phyloP scores from a whole-genome alignment of 2,113 vertebrate genomes.

The Brachypteracias leptosomus region DNA sequence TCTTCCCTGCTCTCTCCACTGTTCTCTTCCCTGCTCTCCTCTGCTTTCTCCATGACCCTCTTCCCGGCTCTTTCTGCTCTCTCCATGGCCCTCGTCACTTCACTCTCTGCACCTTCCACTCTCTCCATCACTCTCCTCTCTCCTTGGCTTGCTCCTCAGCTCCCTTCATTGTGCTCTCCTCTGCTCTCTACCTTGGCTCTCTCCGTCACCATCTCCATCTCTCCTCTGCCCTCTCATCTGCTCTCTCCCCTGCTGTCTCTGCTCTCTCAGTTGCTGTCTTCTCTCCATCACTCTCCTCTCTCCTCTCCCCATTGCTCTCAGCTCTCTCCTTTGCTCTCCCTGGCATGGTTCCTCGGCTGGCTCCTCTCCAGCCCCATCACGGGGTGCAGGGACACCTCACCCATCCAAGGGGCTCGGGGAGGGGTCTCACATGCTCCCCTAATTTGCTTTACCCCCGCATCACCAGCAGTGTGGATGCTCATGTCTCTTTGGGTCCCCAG shows the following conservation, averaged over 20 bases:
- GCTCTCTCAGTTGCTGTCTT: no score
- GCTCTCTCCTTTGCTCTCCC: not conserved
- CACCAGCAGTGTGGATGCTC: fast-evolving
- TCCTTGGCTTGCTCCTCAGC: no score
- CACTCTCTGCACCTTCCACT: no score
- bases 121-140: not conserved
- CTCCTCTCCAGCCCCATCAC: fast-evolving
- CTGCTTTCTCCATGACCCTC: not conserved
- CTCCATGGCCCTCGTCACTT: not conserved
- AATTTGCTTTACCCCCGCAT: fast-evolving
- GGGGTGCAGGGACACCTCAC: not conserved
- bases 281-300: not conserved
- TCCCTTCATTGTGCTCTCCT: not conserved
- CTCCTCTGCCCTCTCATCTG: no score
- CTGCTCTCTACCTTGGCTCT: not conserved
- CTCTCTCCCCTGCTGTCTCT: not conserved
- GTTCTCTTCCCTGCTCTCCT: not conserved
- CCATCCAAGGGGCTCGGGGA: not conserved
- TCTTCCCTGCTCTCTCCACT: no score
- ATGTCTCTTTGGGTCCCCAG: not conserved
- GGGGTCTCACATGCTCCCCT: fast-evolving
- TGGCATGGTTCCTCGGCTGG: fast-evolving
- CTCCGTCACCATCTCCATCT: not conserved
- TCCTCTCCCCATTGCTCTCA: no score
- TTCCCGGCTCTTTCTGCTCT: not conserved